These are phyloP conservation scores for Pangasius djambal DNA, from an alignment of 2,797 vertebrate genomes.

Conservation along the genomic window DNA sequence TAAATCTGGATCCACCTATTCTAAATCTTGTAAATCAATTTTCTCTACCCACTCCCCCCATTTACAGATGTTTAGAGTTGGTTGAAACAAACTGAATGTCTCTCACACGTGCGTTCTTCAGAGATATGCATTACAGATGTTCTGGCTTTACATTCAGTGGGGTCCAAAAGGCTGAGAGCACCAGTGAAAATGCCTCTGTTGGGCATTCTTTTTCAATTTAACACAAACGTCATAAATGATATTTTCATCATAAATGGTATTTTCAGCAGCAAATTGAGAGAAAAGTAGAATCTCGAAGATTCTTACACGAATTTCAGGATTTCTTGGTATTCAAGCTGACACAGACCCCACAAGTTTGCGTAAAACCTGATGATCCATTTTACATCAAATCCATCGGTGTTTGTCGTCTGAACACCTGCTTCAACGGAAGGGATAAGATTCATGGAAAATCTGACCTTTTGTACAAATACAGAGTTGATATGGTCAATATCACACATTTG, in stretches of 20 bases:
- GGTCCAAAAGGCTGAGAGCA: no score
- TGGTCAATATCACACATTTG: neutral
- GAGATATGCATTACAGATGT: neutral
- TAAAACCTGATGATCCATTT: neutral
- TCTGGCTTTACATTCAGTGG: no score
- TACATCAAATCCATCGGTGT: neutral
- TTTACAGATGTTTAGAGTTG: no score
- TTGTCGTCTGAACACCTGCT: neutral
- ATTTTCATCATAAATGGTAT: no score
- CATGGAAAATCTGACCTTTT: neutral
- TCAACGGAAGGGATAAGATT: neutral
- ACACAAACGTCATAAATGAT: neutral
- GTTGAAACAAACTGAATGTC: neutral
- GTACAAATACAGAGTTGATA: neutral
- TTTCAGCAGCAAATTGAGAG: neutral
- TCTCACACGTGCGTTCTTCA: neutral
- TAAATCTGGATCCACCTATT: no score
- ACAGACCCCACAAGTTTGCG: neutral
- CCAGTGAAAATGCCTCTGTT: no score
- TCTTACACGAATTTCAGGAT: neutral
- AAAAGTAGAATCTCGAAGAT: neutral
- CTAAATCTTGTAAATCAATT: no score
- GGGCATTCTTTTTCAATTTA: no score
- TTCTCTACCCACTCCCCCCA: neutral
- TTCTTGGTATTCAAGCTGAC: neutral